Percentiles rank a stretch among this genome's conserved stretches.
phyloP scores from a whole-genome alignment of 2,888 invertebrate genomes.

The Caenorhabditis sp. region DNA sequence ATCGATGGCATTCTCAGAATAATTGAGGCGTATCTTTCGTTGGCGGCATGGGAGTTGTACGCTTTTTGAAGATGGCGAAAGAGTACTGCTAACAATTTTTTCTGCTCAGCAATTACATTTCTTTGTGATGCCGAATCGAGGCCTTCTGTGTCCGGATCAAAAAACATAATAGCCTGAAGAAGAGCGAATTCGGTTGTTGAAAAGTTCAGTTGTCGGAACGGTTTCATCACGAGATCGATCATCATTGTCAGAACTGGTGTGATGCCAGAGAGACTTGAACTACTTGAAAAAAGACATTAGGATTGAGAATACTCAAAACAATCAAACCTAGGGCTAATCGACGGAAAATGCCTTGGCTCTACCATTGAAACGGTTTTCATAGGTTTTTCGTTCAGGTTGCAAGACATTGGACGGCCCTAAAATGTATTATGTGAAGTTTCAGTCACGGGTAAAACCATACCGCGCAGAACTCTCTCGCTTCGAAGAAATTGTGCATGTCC shows the following conservation, averaged over 20 bases:
- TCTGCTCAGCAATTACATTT: slow-evolving; percentile 82
- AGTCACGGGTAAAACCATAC: slow-evolving; percentile 22
- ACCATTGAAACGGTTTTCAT: slow-evolving; percentile 54
- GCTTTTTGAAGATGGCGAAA: slow-evolving; percentile 70
- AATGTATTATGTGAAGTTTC: not conserved
- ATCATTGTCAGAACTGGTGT: slow-evolving; percentile 82
- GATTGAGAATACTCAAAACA: too few relatives aligned
- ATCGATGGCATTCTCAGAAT: slow-evolving; percentile 81
- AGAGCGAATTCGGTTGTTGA: slow-evolving; percentile 82
- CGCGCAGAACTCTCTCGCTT: slow-evolving; percentile 61
- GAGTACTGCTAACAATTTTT: slow-evolving; percentile 79
- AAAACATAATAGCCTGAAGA: slow-evolving; percentile 83
- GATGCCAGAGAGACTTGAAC: slow-evolving; percentile 75
- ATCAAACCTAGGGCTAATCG: slow-evolving; percentile 1
- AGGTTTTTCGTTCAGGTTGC: slow-evolving; percentile 53
- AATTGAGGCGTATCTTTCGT: slow-evolving; percentile 80
- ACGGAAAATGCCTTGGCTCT: slow-evolving; percentile 25
- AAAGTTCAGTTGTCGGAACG: slow-evolving; percentile 80
- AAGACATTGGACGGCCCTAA: slow-evolving; percentile 57
- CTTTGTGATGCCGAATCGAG: slow-evolving; percentile 82
- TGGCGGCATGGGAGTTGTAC: slow-evolving; percentile 71
- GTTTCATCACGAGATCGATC: slow-evolving; percentile 83
- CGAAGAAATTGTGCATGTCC: slow-evolving; percentile 73
- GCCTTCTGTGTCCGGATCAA: slow-evolving; percentile 83
- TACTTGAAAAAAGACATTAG: slow-evolving; percentile 19